phyloP scores from a whole-genome alignment of 2,888 invertebrate genomes.

The Ormyrus thymus region DNA sequence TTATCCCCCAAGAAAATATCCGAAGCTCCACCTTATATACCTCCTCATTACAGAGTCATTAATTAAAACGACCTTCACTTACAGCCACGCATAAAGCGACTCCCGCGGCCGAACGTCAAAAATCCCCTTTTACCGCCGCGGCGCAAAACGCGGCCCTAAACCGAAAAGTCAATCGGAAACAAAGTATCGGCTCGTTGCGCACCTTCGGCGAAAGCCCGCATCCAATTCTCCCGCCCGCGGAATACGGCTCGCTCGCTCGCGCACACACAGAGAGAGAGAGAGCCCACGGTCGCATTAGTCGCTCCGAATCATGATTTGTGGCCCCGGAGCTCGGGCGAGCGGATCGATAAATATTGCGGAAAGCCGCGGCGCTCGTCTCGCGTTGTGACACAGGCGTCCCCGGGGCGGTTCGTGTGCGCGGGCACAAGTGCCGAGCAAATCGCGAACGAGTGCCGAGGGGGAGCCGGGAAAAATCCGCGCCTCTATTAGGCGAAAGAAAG shows the following conservation, averaged over 20 bases:
- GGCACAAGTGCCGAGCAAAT: conserved; percentile 17
- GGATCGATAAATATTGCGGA: conserved; percentile 37
- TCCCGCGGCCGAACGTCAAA: no score
- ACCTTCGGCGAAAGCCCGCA: conserved; percentile 11
- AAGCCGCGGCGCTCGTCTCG: background rate
- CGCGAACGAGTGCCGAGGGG: conserved; percentile 33
- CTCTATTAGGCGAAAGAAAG: conserved; percentile 41
- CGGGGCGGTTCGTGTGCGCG: conserved; percentile 50
- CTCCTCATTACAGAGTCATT: no score
- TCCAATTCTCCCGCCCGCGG: conserved; percentile 3
- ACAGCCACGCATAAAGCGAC: background rate
- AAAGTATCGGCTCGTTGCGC: conserved; percentile 20
- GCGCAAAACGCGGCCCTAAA: no score
- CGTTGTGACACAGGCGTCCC: conserved; percentile 52
- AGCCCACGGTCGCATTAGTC: conserved; percentile 1
- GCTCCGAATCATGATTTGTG: conserved; percentile 39
- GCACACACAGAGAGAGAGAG: no score
- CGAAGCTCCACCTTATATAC: no score
- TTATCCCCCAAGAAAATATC: no score
- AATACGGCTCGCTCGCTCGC: no score
- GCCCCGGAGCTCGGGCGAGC: conserved; percentile 11
- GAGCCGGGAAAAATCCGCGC: background rate
- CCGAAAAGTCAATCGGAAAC: conserved; percentile 8
- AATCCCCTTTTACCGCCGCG: no score
- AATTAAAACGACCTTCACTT: no score